Percentiles rank a stretch among this genome's conserved stretches.
Evolutionary conservation across 2,113 vertebrate species (phyloP).

Genomic region (Chaetodon trifascialis): DNA sequence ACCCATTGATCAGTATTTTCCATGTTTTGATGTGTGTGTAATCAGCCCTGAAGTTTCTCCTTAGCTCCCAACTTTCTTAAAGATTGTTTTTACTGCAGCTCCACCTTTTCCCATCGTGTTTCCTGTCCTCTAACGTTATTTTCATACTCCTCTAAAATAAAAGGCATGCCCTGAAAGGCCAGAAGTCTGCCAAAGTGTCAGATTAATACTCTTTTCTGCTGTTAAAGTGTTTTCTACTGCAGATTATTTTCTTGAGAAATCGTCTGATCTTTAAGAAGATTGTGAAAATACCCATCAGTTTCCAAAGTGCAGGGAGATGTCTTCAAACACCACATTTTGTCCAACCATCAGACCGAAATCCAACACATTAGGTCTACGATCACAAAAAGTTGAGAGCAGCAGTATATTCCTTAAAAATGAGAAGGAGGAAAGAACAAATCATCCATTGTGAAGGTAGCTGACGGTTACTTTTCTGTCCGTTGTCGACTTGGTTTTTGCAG

Average conservation of each 20-base stretch:
- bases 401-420: no score
- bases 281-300: no score
- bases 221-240: background rate
- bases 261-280: no score
- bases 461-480: no score
- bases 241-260: background rate
- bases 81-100: slow-evolving; percentile 7
- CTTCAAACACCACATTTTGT: background rate
- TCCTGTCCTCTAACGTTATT: slow-evolving; percentile 23
- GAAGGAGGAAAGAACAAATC: background rate
- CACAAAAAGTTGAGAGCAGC: no score
- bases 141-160: slow-evolving; percentile 45
- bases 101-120: slow-evolving; percentile 9
- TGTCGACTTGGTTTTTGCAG: no score
- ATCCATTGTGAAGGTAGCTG: background rate
- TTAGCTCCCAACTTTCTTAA: background rate
- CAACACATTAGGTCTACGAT: background rate
- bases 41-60: slow-evolving; percentile 17
- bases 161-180: slow-evolving; percentile 55
- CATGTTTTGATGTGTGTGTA: slow-evolving; percentile 41
- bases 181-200: slow-evolving; percentile 13
- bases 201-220: background rate
- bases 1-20: background rate
- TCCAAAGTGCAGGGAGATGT: no score
- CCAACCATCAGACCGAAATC: background rate